phyloP scores from a whole-genome alignment of 2,888 invertebrate species.

The Serrognathus titanus region DNA sequence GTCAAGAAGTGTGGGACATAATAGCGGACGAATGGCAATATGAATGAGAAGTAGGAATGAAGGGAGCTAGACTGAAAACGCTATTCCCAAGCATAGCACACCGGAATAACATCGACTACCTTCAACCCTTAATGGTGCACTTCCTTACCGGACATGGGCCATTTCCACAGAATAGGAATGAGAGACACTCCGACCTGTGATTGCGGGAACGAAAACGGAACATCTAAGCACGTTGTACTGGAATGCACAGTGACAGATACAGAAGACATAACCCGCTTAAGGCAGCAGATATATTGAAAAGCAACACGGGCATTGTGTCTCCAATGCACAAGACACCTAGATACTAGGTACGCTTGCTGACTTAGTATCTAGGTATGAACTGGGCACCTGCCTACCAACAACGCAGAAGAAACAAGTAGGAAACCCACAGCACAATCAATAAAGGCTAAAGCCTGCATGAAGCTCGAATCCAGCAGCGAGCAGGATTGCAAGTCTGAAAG shows the following conservation, averaged over 20 bases:
- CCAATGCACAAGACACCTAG: too few species aligned
- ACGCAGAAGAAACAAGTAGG: too few species aligned
- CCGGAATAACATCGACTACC: background rate
- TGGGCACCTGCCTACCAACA: too few species aligned
- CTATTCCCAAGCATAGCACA: background rate
- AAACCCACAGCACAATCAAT: too few species aligned
- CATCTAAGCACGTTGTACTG: slow-evolving; percentile 3
- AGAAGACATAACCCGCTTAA: too few species aligned
- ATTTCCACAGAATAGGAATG: background rate
- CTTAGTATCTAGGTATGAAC: too few species aligned
- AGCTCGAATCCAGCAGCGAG: too few species aligned
- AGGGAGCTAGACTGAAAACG: background rate
- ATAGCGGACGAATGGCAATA: background rate
- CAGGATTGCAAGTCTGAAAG: too few species aligned
- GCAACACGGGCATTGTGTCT: too few species aligned
- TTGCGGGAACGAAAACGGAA: background rate
- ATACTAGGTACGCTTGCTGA: too few species aligned
- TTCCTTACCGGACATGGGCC: slow-evolving; percentile 7
- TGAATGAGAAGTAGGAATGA: background rate
- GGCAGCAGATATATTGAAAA: too few species aligned
- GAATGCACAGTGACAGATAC: background rate
- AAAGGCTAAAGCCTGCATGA: too few species aligned
- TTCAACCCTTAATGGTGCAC: background rate
- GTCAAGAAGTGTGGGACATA: background rate
- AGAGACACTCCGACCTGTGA: background rate